Conservation (phyloP, 1,140 invertebrate genomes). For the Notospermus geniculatus region DNA sequence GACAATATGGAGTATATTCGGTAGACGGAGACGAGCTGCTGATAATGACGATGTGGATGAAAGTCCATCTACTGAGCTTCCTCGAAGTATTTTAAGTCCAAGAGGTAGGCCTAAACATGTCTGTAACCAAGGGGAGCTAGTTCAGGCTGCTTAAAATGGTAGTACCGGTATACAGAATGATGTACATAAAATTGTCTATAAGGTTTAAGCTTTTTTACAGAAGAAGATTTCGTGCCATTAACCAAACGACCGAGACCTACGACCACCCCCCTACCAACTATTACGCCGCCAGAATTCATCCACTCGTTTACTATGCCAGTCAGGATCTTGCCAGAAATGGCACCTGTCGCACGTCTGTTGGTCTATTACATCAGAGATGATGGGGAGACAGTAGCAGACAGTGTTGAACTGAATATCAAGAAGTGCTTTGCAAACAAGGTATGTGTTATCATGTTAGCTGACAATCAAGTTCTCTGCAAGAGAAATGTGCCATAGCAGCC, state of each 20-base stretch:
- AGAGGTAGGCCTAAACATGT: no score
- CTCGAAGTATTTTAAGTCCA: no score
- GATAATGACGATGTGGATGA: no score
- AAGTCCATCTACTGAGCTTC: no score
- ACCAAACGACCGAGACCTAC: no score
- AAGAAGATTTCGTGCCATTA: no score
- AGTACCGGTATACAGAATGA: no score
- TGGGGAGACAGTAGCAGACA: constrained; percentile 68
- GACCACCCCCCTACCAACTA: not conserved
- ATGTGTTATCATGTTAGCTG: constrained; percentile 1
- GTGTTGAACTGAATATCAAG: constrained; percentile 57
- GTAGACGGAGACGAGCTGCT: no score
- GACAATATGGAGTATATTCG: not conserved
- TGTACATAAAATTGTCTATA: no score
- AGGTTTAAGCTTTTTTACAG: not conserved
- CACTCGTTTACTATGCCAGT: constrained; percentile 22
- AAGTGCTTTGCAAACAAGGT: constrained; percentile 64
- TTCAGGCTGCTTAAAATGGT: no score
- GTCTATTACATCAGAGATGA: constrained; percentile 74
- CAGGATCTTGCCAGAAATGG: constrained; percentile 32
- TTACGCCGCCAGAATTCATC: not conserved
- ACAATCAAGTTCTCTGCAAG: not conserved
- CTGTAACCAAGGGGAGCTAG: no score
- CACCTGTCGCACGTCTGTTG: constrained; percentile 57
- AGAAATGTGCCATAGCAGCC: not conserved